These are phyloP conservation scores for Carassius carassius DNA, from an alignment of 2,113 vertebrate species.

Conservation along the genomic window DNA sequence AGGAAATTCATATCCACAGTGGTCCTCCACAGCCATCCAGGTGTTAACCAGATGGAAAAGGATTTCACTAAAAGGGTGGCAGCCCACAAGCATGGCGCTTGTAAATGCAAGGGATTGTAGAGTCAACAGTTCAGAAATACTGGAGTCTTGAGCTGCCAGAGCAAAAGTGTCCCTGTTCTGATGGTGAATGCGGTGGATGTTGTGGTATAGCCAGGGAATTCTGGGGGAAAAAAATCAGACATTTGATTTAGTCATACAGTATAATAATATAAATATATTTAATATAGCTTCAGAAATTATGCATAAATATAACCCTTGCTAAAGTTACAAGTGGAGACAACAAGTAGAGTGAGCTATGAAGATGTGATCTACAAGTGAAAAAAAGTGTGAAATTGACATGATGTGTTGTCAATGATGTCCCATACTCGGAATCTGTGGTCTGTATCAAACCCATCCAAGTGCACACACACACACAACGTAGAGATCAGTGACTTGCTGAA, in stretches of 20 bases:
- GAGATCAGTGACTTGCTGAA: too few species aligned
- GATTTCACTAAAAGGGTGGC: slow-evolving; percentile 75
- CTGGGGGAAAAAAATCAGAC: slow-evolving; percentile 55
- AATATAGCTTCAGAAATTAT: too few species aligned
- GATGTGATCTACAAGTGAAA: too few species aligned
- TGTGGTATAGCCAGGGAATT: slow-evolving; percentile 69
- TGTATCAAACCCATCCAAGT: too few species aligned
- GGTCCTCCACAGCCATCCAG: slow-evolving; percentile 80
- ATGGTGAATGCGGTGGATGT: slow-evolving; percentile 74
- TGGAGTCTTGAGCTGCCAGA: slow-evolving; percentile 74
- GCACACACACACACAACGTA: too few species aligned
- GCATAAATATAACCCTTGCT: too few species aligned
- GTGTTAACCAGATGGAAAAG: slow-evolving; percentile 77
- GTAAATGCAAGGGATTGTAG: slow-evolving; percentile 71
- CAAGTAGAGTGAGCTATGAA: too few species aligned
- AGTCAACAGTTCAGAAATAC: slow-evolving; percentile 70
- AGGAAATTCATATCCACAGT: slow-evolving; percentile 78
- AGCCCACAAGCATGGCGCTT: slow-evolving; percentile 67
- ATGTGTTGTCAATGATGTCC: too few species aligned
- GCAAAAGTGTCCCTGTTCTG: slow-evolving; percentile 70
- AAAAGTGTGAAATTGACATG: too few species aligned
- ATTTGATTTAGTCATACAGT: background rate
- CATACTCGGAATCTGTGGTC: too few species aligned
- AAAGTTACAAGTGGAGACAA: too few species aligned
- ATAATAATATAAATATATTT: background rate